Percentiles rank a stretch among this genome's conserved stretches.
Evolutionary conservation across 2,113 vertebrate species (phyloP).

Genomic region (Burhinus oedicnemus): DNA sequence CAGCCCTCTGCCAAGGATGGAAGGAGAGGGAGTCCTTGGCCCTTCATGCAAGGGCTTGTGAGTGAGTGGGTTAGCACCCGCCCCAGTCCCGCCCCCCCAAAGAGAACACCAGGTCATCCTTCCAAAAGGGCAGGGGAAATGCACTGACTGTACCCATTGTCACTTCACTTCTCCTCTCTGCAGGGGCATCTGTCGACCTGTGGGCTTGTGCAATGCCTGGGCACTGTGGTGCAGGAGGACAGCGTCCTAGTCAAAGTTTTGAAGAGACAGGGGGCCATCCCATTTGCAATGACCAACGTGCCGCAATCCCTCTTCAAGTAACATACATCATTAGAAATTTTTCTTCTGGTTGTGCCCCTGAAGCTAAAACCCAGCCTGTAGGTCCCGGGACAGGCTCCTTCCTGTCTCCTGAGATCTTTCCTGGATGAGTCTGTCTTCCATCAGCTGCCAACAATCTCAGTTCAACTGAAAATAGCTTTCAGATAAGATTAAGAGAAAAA

Average conservation of each 20-base stretch:
- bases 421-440: not conserved
- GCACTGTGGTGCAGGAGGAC: constrained; percentile 62
- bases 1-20: not conserved
- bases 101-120: not conserved
- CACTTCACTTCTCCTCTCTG: not conserved
- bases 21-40: not conserved
- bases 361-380: not conserved
- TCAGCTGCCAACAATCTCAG: not conserved
- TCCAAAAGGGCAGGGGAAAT: not conserved
- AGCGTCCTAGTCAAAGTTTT: constrained; percentile 83
- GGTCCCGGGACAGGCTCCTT: not conserved
- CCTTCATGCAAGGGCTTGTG: accelerated
- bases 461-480: not conserved
- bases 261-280: constrained; percentile 87
- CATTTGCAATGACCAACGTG: constrained; percentile 87
- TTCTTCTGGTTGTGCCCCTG: not conserved
- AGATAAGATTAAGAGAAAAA: not conserved
- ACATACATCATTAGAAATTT: not conserved
- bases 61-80: not conserved
- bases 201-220: constrained; percentile 75
- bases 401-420: not conserved
- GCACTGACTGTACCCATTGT: accelerated
- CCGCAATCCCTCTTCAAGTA: constrained; percentile 83
- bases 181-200: constrained; percentile 82
- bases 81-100: too few relatives aligned